A percentile compares a stretch with the other conserved stretches of the same genome.
phyloP scores from a whole-genome alignment of 2,888 invertebrate species.

The Scaptodrosophila latifasciaeformis region DNA sequence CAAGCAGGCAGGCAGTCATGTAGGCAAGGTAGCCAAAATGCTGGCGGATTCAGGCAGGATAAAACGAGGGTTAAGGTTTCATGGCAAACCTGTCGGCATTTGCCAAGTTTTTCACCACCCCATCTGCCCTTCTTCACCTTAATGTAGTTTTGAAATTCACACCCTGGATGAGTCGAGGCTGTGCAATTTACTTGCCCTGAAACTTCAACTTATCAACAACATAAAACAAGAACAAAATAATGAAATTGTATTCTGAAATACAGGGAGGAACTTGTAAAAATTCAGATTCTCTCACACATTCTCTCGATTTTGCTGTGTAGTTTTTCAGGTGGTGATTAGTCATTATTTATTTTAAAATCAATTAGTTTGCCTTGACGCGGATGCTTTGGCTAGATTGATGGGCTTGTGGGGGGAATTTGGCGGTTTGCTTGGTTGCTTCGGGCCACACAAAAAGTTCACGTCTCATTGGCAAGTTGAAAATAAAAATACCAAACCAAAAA shows the following conservation, averaged over 20 bases:
- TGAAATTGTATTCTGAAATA: no score
- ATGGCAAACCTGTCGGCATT: constrained; percentile 32
- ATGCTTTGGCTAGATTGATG: constrained; percentile 10
- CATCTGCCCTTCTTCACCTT: no score
- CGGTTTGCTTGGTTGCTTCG: no score
- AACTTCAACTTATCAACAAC: neutral
- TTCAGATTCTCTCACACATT: constrained; percentile 10
- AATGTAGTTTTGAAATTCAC: no score
- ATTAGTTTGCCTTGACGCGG: constrained; percentile 55
- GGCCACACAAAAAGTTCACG: constrained; percentile 45
- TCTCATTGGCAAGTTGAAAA: constrained; percentile 51
- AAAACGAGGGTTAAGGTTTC: constrained; percentile 1
- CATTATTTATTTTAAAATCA: constrained; percentile 65
- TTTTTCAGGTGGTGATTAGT: constrained; percentile 62
- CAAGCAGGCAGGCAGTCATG: constrained; percentile 35
- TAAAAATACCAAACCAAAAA: neutral
- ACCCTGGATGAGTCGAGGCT: no score
- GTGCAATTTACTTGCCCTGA: neutral
- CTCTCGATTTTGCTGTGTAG: constrained; percentile 3
- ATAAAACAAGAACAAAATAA: neutral
- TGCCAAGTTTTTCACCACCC: no score
- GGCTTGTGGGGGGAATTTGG: neutral
- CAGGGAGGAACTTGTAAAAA: no score
- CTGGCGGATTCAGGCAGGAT: constrained; percentile 22
- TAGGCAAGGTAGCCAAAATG: neutral